phyloP scores from a whole-genome alignment of 2,888 invertebrate species.

The Temnothorax ravouxi region DNA sequence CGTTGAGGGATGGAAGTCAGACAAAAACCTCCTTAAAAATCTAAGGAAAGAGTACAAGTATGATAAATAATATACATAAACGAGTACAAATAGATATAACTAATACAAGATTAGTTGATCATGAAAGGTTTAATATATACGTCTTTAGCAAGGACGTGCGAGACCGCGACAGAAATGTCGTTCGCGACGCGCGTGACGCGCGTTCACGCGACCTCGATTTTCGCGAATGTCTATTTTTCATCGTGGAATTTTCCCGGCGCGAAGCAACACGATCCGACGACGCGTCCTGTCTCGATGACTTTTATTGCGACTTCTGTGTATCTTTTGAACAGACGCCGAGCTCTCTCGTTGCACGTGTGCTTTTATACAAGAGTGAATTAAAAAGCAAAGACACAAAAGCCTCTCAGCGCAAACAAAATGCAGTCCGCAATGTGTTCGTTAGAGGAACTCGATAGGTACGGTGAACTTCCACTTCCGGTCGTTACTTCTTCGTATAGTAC shows the following conservation, averaged over 20 bases:
- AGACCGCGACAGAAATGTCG: constrained; percentile 53
- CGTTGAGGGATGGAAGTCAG: not conserved
- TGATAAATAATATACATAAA: not conserved
- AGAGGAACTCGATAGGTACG: not conserved
- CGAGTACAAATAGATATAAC: not conserved
- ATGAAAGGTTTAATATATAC: not conserved
- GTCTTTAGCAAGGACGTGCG: not conserved
- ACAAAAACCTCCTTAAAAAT: not conserved
- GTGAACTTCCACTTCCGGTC: constrained; percentile 5
- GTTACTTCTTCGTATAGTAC: not conserved
- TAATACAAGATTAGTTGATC: not conserved
- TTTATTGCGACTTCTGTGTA: constrained; percentile 50
- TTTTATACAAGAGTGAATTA: constrained; percentile 4
- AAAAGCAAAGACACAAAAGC: constrained; percentile 18
- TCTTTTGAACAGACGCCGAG: not conserved
- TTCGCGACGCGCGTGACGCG: constrained; percentile 24
- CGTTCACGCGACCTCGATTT: constrained; percentile 54
- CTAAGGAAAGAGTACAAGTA: not conserved
- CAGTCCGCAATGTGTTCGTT: not conserved
- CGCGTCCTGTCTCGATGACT: constrained; percentile 12
- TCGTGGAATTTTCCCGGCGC: constrained; percentile 51
- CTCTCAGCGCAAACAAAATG: constrained; percentile 4
- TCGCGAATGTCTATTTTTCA: constrained; percentile 55
- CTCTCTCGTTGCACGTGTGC: constrained; percentile 10
- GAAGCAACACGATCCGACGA: constrained; percentile 7